Conservation (phyloP, 2,888 invertebrate species). For the Pterobdella sp. region DNA sequence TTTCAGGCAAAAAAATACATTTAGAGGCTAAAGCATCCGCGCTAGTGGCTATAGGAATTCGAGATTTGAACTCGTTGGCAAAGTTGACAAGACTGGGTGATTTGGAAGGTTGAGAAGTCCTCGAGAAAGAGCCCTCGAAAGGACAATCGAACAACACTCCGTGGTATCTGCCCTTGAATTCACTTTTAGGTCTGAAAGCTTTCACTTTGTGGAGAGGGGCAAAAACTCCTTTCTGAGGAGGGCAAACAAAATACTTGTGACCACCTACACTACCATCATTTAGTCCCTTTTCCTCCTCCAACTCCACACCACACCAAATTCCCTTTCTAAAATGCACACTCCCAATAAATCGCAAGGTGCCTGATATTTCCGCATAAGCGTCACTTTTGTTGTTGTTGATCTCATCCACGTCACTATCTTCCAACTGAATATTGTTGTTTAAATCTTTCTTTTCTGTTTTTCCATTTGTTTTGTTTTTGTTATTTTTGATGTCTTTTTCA, state of each 20-base stretch:
- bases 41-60: background rate
- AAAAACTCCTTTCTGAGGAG: slow-evolving; percentile 59
- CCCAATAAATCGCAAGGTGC: slow-evolving; percentile 58
- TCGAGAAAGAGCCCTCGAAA: slow-evolving; percentile 1
- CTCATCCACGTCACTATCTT: too few relatives aligned
- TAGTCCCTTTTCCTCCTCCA: slow-evolving; percentile 57
- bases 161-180: slow-evolving; percentile 11
- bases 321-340: slow-evolving; percentile 57
- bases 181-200: background rate
- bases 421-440: too few relatives aligned
- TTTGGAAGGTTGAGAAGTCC: background rate
- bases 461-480: background rate
- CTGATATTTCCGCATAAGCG: slow-evolving; percentile 41
- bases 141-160: slow-evolving; percentile 25
- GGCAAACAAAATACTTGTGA: slow-evolving; percentile 60
- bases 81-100: slow-evolving; percentile 11
- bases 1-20: background rate
- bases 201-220: slow-evolving; percentile 58
- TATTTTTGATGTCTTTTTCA: background rate
- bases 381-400: slow-evolving; percentile 7
- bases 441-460: background rate
- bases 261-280: slow-evolving; percentile 62
- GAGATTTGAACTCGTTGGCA: background rate
- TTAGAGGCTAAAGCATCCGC: background rate
- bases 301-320: slow-evolving; percentile 62